Evolutionary conservation across 2,113 vertebrate genomes (phyloP), one percentile per base, ranked within the genome.

Genomic region (Corythaeola cristata): DNA sequence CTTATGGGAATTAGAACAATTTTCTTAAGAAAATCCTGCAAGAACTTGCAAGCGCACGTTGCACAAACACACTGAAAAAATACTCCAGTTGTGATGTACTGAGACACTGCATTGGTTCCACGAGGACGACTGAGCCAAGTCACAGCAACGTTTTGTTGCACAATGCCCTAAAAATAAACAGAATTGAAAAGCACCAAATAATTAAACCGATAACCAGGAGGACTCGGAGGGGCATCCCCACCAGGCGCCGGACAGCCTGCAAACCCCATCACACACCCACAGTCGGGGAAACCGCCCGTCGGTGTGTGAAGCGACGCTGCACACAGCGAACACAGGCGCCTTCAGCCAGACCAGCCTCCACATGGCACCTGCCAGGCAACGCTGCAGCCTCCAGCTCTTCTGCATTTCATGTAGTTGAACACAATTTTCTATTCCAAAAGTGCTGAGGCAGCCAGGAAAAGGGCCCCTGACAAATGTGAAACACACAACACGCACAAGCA

Each of bases 251-350:
- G 67, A 2, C 7, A 44, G 26, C n/a, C 41, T 30, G 47, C 47
- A 49, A 53, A 37, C 45, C 73, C 12, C 1, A 0, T 18, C 21
- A 8, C 21, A 17, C 22, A 21, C 32, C 49, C 23, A 20, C 45
- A 30, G 45, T 4, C 0, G 2, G 53, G 26, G 67, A 37, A 78
- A 28, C 15, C 0, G 1, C 69, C 49, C 19, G 4, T 39, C 1
- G 1, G 35, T 1, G 0, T 27, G 32, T 1, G 1, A 50, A 92
- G 55, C 0, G 1, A 20, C 0, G 1, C 49, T 15, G 49, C 39
- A 30, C 32, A 18, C 0, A 2, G 77, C 30, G 15, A 44, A 56
- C 18, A 3, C 1, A 0, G 0, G 2, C 4, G 1, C 41, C 80
- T 79, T 28, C 62, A 52, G 74, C 49, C 27, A 30, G 27, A 47